Evolutionary conservation across 2,888 invertebrate species (phyloP), one percentile per base, ranked within the genome.

Genomic region (Augiades crinisus): DNA sequence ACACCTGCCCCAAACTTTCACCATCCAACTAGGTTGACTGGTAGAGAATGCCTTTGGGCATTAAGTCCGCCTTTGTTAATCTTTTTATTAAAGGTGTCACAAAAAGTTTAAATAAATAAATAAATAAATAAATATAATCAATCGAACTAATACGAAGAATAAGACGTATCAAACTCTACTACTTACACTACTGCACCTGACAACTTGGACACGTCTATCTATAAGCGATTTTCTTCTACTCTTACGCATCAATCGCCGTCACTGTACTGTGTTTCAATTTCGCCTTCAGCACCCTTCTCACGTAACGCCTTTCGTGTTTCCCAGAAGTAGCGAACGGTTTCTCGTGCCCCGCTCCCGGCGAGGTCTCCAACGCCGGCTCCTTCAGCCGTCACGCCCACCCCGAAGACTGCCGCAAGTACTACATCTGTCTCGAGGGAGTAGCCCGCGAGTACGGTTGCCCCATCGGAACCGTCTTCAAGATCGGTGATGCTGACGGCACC

Each of bases 381-480:
- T 98, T 98, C 94, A 96, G 97, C 67, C 94, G 98, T 76, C 98
- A 98, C 87, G 96, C 97, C 54, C 98, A 98, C 85, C 97, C 97
- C 27, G 96, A 97, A 63, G 96, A 96, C 86, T 97, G 96, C 92
- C 94, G 98, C 72, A 97, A 98, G 81, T 98, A 97, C 90, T 98
- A 96, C 92, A 97, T 98, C 85, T 98, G 98, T 78, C 83, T 97
- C 60, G 97, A 97, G 82, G 95, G 96, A 63, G 94, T 94, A 54
- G 96, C 98, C 60, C 93, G 98, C 64, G 97, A 98, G 84, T 98
- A 98, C 84, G 98, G 98, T 61, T 98, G 98, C 91, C 97, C 97
- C 72, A 96, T 98, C 76, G 98, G 98, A 52, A 97, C 97, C 52
- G 98, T 98, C 46, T 98, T 97, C 94, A 96, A 97, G 86, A 97